Evolutionary conservation across 2,113 vertebrate genomes (phyloP).

Genomic region (Thermophis baileyi): DNA sequence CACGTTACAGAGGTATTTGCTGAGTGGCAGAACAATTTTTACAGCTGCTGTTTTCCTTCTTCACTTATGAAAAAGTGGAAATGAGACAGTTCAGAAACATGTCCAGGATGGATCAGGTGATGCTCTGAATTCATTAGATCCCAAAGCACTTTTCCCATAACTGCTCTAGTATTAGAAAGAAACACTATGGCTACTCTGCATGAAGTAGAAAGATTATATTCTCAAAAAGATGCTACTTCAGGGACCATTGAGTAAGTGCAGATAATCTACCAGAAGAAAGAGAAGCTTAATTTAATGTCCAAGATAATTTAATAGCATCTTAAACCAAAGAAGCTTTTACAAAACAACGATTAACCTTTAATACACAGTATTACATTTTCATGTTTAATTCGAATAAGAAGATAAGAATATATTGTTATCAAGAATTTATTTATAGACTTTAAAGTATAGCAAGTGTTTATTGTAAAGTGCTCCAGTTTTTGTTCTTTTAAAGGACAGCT

Average conservation of each 20-base stretch:
- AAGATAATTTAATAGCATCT: not conserved
- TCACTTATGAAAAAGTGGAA: not conserved
- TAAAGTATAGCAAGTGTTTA: not conserved
- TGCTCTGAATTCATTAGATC: not conserved
- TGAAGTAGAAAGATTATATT: not conserved
- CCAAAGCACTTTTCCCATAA: not conserved
- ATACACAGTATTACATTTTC: not conserved
- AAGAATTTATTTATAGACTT: not conserved
- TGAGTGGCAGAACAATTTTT: not conserved
- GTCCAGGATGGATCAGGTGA: not conserved
- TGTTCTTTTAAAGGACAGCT: not conserved
- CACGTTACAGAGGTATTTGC: not conserved
- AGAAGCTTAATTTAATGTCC: not conserved
- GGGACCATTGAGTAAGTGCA: not conserved
- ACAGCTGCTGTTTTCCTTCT: not conserved
- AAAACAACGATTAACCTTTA: conserved; percentile 2
- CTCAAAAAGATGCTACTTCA: not conserved
- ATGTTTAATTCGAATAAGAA: not conserved
- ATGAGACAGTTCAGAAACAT: not conserved
- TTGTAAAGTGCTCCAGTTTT: not conserved
- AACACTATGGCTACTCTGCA: not conserved
- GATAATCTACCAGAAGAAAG: not conserved
- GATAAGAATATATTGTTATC: not conserved
- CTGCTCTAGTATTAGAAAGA: not conserved
- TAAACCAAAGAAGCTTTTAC: not conserved